phyloP scores from a whole-genome alignment of 2,888 invertebrate genomes.

The Coenonympha arcania region DNA sequence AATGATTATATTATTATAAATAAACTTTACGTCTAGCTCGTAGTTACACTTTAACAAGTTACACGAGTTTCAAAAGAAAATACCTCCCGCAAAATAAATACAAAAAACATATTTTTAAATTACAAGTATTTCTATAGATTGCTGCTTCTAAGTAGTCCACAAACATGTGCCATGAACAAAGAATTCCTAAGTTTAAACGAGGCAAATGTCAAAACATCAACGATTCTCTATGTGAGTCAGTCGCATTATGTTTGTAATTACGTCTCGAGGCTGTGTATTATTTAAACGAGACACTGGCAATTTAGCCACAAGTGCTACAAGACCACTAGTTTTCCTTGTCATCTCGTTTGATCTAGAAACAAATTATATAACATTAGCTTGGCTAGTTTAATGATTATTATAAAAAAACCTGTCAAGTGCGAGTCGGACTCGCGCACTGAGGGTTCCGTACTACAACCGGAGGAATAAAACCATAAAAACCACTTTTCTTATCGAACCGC shows the following conservation, averaged over 20 bases:
- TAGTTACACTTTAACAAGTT: too few species aligned
- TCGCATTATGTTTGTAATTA: slow-evolving; percentile 13
- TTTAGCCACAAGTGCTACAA: slow-evolving; percentile 16
- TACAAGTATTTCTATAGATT: neutral
- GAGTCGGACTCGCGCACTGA: too few species aligned
- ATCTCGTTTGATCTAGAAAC: slow-evolving; percentile 23
- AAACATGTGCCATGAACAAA: neutral
- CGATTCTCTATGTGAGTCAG: slow-evolving; percentile 3
- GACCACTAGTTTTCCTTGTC: slow-evolving; percentile 25
- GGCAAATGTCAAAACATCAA: slow-evolving; percentile 11
- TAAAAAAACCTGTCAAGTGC: too few species aligned
- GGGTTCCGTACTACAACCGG: too few species aligned
- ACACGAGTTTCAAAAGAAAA: too few species aligned
- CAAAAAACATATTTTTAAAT: neutral
- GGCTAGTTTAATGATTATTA: neutral
- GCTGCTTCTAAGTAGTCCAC: neutral
- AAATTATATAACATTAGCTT: slow-evolving; percentile 17
- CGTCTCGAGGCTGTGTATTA: slow-evolving; percentile 19
- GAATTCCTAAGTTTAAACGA: neutral
- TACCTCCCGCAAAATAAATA: too few species aligned
- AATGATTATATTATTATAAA: too few species aligned
- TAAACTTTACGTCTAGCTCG: too few species aligned
- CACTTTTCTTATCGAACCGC: too few species aligned
- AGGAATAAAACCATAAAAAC: too few species aligned
- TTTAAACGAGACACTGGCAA: slow-evolving; percentile 21